These are phyloP conservation scores for Tanytarsus gracilentus DNA, from an alignment of 2,888 invertebrate species.

Conservation along the genomic window DNA sequence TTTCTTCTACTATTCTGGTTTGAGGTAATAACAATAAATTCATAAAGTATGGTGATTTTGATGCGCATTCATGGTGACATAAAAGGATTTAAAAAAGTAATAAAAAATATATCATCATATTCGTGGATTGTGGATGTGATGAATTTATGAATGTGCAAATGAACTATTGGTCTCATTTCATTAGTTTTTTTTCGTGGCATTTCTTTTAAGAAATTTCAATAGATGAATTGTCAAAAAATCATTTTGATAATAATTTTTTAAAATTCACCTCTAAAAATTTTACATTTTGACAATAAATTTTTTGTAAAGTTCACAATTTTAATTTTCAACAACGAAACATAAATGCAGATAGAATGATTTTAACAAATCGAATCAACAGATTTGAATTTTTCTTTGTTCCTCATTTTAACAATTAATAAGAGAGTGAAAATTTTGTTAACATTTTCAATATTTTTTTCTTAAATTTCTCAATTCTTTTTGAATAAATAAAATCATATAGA, in stretches of 20 bases:
- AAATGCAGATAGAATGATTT: slow-evolving; percentile 12
- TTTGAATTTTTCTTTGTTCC: not conserved
- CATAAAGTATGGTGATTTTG: slow-evolving; percentile 26
- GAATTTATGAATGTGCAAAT: not conserved
- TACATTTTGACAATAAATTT: not conserved
- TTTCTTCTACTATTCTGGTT: not conserved
- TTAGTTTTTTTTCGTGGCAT: not conserved
- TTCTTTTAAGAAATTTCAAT: not conserved
- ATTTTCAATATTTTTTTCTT: not conserved
- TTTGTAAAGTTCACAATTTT: not conserved
- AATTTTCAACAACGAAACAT: not conserved
- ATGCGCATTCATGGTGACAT: not conserved
- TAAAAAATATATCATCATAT: slow-evolving; percentile 15
- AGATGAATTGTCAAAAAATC: not conserved
- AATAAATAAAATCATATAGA: not conserved
- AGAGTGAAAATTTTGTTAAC: slow-evolving; percentile 1
- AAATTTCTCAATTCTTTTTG: not conserved
- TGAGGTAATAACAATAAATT: slow-evolving; percentile 29
- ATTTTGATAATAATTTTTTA: too few relatives aligned
- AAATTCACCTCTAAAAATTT: too few relatives aligned
- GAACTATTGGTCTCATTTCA: slow-evolving; percentile 7
- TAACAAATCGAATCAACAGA: slow-evolving; percentile 14
- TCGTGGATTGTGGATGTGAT: not conserved
- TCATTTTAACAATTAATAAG: slow-evolving; percentile 7
- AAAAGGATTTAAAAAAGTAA: slow-evolving; percentile 22